Conservation (phyloP, 1,140 invertebrate genomes). For the Atta cephalotes region DNA sequence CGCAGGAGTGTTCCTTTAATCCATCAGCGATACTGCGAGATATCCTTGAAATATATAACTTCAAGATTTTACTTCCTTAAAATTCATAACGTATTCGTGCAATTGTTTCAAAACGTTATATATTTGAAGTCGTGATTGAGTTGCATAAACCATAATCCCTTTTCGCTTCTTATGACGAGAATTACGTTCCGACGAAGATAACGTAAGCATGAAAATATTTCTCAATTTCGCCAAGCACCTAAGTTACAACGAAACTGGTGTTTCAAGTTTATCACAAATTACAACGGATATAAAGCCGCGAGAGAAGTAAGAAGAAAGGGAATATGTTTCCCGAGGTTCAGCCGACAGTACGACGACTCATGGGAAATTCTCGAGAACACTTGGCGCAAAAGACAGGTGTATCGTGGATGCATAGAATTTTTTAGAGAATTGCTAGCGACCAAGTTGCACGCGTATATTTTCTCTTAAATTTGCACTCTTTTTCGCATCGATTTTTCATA, state of each 20-base stretch:
- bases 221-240: slow-evolving; percentile 23
- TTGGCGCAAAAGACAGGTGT: slow-evolving; percentile 46
- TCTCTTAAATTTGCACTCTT: slow-evolving; percentile 9
- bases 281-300: slow-evolving; percentile 20
- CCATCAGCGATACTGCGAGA: background rate
- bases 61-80: background rate
- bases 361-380: slow-evolving; percentile 65
- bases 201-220: slow-evolving; percentile 44
- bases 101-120: slow-evolving; percentile 17
- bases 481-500: background rate
- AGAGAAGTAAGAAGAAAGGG: slow-evolving; percentile 23
- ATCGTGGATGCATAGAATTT: slow-evolving; percentile 76
- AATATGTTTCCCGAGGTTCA: slow-evolving; percentile 11
- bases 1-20: slow-evolving; percentile 36
- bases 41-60: background rate
- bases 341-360: slow-evolving; percentile 58
- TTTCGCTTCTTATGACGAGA: slow-evolving; percentile 4
- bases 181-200: background rate
- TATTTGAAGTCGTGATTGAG: slow-evolving; percentile 25
- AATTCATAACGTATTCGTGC: background rate
- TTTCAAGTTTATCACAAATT: slow-evolving; percentile 59
- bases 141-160: background rate
- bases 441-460: slow-evolving; percentile 31
- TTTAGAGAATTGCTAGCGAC: slow-evolving; percentile 62
- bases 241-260: slow-evolving; percentile 21